A percentile compares a stretch with the other conserved stretches of the same genome.
These are phyloP conservation scores for Pungitius pungitius DNA, from an alignment of 2,113 vertebrate species.

Conservation along the genomic window DNA sequence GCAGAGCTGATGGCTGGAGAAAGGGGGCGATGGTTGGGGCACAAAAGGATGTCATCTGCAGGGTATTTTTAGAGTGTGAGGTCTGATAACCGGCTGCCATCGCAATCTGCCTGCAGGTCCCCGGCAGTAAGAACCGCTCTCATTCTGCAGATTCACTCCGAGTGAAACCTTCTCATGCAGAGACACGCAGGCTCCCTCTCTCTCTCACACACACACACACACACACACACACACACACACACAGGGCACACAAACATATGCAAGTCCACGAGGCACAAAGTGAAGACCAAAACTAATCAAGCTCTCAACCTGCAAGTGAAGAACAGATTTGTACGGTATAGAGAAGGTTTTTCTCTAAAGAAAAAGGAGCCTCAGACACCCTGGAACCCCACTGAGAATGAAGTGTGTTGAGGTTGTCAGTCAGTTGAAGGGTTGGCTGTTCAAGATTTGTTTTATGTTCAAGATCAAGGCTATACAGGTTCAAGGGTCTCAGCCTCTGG, in stretches of 20 bases:
- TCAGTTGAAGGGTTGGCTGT: not conserved
- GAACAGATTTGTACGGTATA: not conserved
- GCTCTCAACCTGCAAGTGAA: not conserved
- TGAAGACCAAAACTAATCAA: not conserved
- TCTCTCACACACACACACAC: not conserved
- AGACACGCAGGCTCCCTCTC: not conserved
- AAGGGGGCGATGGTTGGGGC: constrained; percentile 50
- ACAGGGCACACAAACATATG: not conserved
- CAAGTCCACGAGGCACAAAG: not conserved
- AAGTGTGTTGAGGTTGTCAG: not conserved
- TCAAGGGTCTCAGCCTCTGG: not conserved
- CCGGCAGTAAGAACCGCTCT: constrained; percentile 48
- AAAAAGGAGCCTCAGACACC: not conserved
- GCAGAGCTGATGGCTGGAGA: constrained; percentile 62
- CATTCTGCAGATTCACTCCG: constrained; percentile 38
- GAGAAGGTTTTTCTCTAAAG: not conserved
- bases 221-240: not conserved
- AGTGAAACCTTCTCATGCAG: constrained; percentile 16
- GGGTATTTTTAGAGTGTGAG: constrained; percentile 69
- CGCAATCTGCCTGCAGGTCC: constrained; percentile 58
- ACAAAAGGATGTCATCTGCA: constrained; percentile 64
- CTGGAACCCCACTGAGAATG: not conserved
- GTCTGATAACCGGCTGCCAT: constrained; percentile 54
- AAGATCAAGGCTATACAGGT: not conserved
- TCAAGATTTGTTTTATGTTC: not conserved